These are phyloP conservation scores for Amniataba percoides DNA, from an alignment of 2,797 vertebrate species.

Conservation along the genomic window DNA sequence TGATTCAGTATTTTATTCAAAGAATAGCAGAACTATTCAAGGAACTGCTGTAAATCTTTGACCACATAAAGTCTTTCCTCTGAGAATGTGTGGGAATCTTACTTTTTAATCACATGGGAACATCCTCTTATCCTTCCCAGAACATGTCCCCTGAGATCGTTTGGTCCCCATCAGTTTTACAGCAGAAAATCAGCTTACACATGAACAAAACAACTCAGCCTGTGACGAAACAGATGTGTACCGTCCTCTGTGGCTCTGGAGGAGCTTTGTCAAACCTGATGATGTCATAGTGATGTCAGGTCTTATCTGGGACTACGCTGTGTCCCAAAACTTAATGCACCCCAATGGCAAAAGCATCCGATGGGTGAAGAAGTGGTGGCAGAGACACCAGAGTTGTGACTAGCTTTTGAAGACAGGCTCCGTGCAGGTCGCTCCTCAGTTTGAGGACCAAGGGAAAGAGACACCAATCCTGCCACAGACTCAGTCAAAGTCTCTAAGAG, in stretches of 20 bases:
- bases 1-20: background rate
- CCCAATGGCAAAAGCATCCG: too few relatives aligned
- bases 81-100: constrained; percentile 10
- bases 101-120: constrained; percentile 22
- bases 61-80: background rate
- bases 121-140: constrained; percentile 4
- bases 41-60: constrained; percentile 2
- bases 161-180: background rate
- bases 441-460: too few relatives aligned
- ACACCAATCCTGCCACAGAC: too few relatives aligned
- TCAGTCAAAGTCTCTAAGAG: too few relatives aligned
- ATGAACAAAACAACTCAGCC: background rate
- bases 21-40: background rate
- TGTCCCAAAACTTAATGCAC: too few relatives aligned
- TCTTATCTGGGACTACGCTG: background rate
- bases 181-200: background rate
- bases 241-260: background rate
- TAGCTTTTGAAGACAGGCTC: too few relatives aligned
- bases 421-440: too few relatives aligned
- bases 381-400: too few relatives aligned
- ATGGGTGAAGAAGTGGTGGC: too few relatives aligned
- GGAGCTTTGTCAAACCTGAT: background rate
- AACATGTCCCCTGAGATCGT: background rate
- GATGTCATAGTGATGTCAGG: background rate
- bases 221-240: too few relatives aligned